Evolutionary conservation across 2,113 vertebrate species (phyloP).

Genomic region (Halcyon senegalensis): DNA sequence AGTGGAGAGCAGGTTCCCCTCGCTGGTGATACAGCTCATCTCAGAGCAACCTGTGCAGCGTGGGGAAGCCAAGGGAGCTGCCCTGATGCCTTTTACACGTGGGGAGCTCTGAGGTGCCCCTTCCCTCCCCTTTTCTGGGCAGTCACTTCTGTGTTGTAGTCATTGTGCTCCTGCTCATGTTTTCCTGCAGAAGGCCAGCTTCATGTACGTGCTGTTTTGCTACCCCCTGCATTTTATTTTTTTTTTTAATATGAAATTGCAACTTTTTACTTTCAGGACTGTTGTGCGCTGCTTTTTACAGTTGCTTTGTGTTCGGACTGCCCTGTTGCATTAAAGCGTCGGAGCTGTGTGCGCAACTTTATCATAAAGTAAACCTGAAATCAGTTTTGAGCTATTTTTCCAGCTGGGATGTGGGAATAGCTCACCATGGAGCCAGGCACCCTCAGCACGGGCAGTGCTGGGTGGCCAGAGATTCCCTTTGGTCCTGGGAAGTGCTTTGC

Average conservation of each 20-base stretch:
- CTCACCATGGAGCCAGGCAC: neutral
- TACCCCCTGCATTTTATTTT: accelerated
- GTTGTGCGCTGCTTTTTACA: accelerated
- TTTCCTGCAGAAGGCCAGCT: accelerated
- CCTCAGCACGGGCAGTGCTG: neutral
- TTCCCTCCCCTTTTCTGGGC: accelerated
- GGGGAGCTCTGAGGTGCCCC: neutral
- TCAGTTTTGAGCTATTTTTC: neutral
- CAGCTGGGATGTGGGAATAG: neutral
- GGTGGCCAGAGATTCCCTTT: accelerated
- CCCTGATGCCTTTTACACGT: neutral
- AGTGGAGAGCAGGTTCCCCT: neutral
- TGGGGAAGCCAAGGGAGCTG: neutral
- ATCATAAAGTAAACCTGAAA: neutral
- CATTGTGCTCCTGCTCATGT: accelerated
- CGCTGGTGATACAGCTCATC: neutral
- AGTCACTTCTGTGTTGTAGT: accelerated
- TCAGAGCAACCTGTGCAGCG: neutral
- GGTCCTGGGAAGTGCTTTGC: neutral
- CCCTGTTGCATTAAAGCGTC: accelerated
- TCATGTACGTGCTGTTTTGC: neutral
- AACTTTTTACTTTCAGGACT: neutral
- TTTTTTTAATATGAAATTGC: neutral
- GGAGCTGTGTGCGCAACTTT: neutral
- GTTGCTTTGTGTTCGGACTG: neutral